Evolutionary conservation across 2,888 invertebrate genomes (phyloP), one percentile per base, ranked within the genome.

Genomic region (Tryphoninae sp.): DNA sequence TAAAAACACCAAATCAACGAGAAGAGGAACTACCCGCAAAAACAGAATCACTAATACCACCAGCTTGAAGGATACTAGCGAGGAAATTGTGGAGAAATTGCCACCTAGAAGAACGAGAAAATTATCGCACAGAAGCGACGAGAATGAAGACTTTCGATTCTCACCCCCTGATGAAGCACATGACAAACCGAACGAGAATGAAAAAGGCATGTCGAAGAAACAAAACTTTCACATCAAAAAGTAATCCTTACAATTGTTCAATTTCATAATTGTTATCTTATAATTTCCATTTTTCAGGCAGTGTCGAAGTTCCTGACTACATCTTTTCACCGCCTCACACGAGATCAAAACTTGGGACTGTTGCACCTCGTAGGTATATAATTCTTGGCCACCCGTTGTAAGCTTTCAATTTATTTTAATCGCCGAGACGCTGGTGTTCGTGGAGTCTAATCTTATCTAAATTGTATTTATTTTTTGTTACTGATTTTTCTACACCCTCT

Each of bases 251-350:
- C 13, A 58, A 59, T 61, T 59, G 13, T 8, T 9, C 13, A 45
- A 45, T 45, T 13, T 8, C 23, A 33, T 33, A 26, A 16, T 65
- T 65, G 8, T 80, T 58, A 51, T 9, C 73, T 9, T 1, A n/a
- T 42, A 77, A 26, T 73, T 2, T 33, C 61, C 40, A 51, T 45
- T 81, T 69, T 86, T 4, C 82, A 90, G 90, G 75, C 22, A 80
- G 84, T 13, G 84, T 84, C 67, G 80, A 86, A 75, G 86, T 87
- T 51, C 87, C 89, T 26, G 84, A 86, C 23, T 90, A 85, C 51
- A 85, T 89, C 22, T 90, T 90, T 82, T 90, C 91, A 71, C 86
- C 89, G 7, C 90, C 90, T 2, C 86, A 88, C 23, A 87, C 86
- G 45, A 87, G 87, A 81, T 88, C 89, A 6, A 86, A 83, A 61